Base-by-base conservation (phyloP, 2,888 invertebrate species). In the Ennomos erosarius region DNA sequence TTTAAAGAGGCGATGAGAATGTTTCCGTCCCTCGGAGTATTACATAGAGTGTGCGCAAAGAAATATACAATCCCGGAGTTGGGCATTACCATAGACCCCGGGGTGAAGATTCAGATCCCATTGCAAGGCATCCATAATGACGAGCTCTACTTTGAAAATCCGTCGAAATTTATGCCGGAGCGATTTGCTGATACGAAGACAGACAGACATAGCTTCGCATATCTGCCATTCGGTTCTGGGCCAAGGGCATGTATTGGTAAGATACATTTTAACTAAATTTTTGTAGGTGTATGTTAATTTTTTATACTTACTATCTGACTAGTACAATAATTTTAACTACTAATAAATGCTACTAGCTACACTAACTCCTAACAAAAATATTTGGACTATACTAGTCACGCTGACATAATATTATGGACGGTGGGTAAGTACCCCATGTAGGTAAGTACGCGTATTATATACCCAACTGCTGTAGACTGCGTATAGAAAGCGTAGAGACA, bases 161-260 rank as follows among this genome's bases (percentile, higher is more conserved):
- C 88, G 0, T 50, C 68, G 1, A 69, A 82, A 51, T 88, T 83
- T 44, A 55, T 62, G 0, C 87, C 85, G 0, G 81, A 81, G 9
- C 74, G 88, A 55, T 87, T 88, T 56, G 58, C 60, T 2, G 65
- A 73, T 0, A 62, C 71, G 1, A 67, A 68, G 26, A 43, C 52
- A 2, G 67, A 64, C 1, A 63, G 67, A 8, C 67, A 73, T 9
- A 81, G 76, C 37, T 83, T 73, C 55, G 59, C 76, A 0, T 88
- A 82, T 50, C 16, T 87, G 49, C 87, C 88, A 0, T 87, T 87
- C 58, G 88, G 88, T 16, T 76, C 75, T 47, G 88, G 88, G 40
- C 82, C 87, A 1, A 74, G 88, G 52, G 75, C 76, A 42, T 88
- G 88, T 52, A 78, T 86, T 33, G 88, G 88, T 88, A 55, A 76